These are phyloP conservation scores for Diorhabda elongata DNA, from an alignment of 1,140 invertebrate genomes.

Conservation along the genomic window DNA sequence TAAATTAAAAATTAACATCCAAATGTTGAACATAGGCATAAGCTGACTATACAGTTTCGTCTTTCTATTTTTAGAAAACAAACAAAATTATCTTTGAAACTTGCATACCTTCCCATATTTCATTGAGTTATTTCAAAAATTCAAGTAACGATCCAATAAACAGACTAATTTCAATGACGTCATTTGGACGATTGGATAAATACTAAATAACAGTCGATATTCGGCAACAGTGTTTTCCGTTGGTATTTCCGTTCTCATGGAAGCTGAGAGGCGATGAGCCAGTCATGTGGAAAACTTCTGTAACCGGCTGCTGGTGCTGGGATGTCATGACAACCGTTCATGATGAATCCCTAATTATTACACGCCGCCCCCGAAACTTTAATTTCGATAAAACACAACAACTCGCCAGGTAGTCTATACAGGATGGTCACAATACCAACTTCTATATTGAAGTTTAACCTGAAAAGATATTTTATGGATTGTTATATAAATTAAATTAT, in stretches of 20 bases:
- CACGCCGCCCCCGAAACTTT: constrained; percentile 22
- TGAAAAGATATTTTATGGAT: too few species aligned
- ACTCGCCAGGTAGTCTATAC: constrained; percentile 5
- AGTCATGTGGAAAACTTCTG: constrained; percentile 28
- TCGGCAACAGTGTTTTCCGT: background rate
- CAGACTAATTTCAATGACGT: too few species aligned
- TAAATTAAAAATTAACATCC: too few species aligned
- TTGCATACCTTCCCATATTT: too few species aligned
- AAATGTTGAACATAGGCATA: too few species aligned
- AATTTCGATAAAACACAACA: constrained; percentile 20
- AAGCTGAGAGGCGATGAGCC: constrained; percentile 18
- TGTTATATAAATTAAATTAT: too few species aligned
- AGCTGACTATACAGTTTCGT: too few species aligned
- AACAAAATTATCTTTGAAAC: too few species aligned
- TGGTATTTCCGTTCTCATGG: constrained; percentile 12
- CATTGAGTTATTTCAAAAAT: too few species aligned
- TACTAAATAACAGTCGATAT: background rate
- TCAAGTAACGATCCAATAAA: too few species aligned
- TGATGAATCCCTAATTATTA: constrained; percentile 26
- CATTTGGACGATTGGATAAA: too few species aligned
- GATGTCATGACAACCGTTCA: constrained; percentile 25
- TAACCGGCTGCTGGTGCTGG: background rate
- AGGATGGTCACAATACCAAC: background rate
- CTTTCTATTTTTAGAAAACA: too few species aligned
- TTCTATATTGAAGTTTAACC: background rate